Evolutionary conservation across 2,113 vertebrate species (phyloP), one percentile per base, ranked within the genome.

Genomic region (Pteruthius melanotis): DNA sequence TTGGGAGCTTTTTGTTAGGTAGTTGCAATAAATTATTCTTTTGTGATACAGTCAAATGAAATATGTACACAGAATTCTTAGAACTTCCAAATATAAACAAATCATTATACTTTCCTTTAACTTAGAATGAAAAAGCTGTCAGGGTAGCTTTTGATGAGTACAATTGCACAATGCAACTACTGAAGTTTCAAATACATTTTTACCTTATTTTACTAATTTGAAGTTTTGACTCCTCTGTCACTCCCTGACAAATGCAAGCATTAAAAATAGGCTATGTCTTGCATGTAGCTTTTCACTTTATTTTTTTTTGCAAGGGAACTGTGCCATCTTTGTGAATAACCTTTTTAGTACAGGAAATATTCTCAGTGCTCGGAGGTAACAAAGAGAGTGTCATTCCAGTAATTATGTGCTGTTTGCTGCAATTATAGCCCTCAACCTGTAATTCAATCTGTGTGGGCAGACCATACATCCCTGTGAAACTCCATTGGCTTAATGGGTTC

Each of bases 21-120:
- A 91, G 83, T 94, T 97, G 76, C 68, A 95, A 94, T 95, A 90
- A 95, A 95, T 96, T 95, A 96, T 97, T 97, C 89, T 95, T 97
- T 95, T 96, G 95, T 97, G 95, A 96, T 97, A 90, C 72, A 93
- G 74, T 92, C 87, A 95, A 95, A 97, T 93, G 81, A 97, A 97
- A 96, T 91, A 83, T 61, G 75, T 91, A 64, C 35, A 90, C 83
- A 91, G 64, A 90, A 86, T 91, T 95, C 95, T 98, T 84, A 97
- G 96, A 97, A 97, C 89, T 95, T 94, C 78, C 54, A 90, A 94
- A 97, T 95, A 96, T 94, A 97, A 98, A 97, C 97, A 97, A 97
- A 97, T 97, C 95, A 95, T 97, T 82, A 13, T 80, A 91, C 69
- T 96, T 66, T 35, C 72, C 92, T 97, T 95, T 96, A 96, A 94